These are phyloP conservation scores for Mimachlamys varia DNA, from an alignment of 2,888 invertebrate genomes.

Conservation along the genomic window DNA sequence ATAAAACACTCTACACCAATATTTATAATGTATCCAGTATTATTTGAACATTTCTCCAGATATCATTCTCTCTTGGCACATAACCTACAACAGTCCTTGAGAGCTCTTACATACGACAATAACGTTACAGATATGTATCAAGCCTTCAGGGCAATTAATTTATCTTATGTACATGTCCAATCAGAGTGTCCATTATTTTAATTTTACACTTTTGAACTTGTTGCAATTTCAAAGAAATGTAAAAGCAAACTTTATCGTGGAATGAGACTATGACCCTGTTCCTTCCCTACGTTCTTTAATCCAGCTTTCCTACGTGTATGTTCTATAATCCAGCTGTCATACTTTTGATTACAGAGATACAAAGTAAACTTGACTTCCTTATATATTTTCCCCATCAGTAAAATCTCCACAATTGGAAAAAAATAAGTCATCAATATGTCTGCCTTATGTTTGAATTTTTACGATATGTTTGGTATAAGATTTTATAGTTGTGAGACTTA, in stretches of 20 bases:
- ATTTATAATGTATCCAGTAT: too few relatives aligned
- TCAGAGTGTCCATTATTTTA: not conserved
- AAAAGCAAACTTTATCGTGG: not conserved
- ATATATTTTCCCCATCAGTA: not conserved
- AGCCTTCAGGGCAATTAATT: not conserved
- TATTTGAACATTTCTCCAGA: not conserved
- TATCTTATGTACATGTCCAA: not conserved
- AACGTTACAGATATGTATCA: not conserved
- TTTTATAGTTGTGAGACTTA: slow-evolving; percentile 48
- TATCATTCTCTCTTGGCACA: not conserved
- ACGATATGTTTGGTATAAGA: not conserved
- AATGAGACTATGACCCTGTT: not conserved
- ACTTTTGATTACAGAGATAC: not conserved
- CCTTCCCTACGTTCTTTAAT: not conserved
- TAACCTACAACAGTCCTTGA: not conserved
- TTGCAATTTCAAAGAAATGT: not conserved
- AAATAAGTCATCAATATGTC: not conserved
- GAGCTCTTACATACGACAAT: not conserved
- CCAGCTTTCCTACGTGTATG: too few relatives aligned
- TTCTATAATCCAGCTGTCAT: too few relatives aligned
- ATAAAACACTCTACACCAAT: too few relatives aligned
- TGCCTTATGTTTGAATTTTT: not conserved
- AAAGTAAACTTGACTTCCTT: not conserved
- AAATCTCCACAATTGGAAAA: too few relatives aligned
- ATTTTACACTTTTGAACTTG: not conserved